Evolutionary conservation across 2,797 vertebrate genomes (phyloP), one percentile per base, ranked within the genome.

Genomic region (Bradypus variegatus): DNA sequence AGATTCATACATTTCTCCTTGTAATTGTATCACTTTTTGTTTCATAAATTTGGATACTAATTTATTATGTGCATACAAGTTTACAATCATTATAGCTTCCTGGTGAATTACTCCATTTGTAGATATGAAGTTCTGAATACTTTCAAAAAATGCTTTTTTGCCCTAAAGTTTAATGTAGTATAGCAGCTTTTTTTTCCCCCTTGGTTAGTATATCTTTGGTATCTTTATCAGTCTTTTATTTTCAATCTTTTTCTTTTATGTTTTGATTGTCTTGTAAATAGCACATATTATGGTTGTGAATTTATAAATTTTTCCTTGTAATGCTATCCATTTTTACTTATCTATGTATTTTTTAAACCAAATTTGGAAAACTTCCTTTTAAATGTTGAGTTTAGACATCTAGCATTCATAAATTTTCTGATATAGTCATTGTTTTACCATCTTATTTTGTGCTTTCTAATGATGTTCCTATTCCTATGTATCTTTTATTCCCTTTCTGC

Each of bases 211-310:
- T 92, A 79, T 94, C 67, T 84, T 64, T 13, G 36, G 41, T 55
- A 38, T 89, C 50, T 58, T 87, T 84, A 55, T 72, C 69, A 58
- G 53, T 27, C n/a, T 64, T 80, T 93, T 79, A 79, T 45, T 90
- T 81, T 85, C n/a, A 90, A 55, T 7, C 25, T 87, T 69, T 83
- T 89, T 86, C 18, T 83, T 90, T 70, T 65, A 45, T 48, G 89
- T 73, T 85, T 91, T 83, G 65, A 90, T 45, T 69, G 16, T 89
- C 21, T 78, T 78, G 8, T 78, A 90, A 91, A 75, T 86, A 38
- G 27, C n/a, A 53, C 14, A n/a, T n/a, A 16, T 36, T 29, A 55
- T 31, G n/a, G 31, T 27, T 50, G 69, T 36, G 21, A 19, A n/a
- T 93, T 76, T 77, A 82, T 92, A n/a, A 29, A 36, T 91, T 79